phyloP scores from a whole-genome alignment of 2,888 invertebrate genomes.

The Zootermopsis nevadensis region DNA sequence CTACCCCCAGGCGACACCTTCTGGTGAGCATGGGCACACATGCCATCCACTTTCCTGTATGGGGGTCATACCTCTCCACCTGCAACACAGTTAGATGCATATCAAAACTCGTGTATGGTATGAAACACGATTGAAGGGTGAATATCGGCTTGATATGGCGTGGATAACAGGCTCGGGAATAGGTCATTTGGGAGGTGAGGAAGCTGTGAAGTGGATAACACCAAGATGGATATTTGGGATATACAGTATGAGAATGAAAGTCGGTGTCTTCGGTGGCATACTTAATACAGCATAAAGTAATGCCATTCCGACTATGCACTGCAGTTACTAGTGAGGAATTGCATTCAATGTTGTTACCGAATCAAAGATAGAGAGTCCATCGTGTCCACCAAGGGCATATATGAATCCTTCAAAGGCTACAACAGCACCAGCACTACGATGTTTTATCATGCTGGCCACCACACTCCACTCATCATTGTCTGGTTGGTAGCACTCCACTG shows the following conservation, averaged over 20 bases:
- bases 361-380: constrained; percentile 88
- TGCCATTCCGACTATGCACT: no score
- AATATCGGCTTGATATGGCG: no score
- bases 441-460: constrained; percentile 78
- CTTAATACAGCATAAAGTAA: no score
- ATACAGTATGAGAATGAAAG: no score
- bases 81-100: constrained; percentile 55
- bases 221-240: no score
- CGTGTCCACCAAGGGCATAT: constrained; percentile 88
- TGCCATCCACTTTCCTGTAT: constrained; percentile 77
- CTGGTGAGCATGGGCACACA: constrained; percentile 84
- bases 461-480: constrained; percentile 79
- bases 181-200: no score
- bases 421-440: constrained; percentile 78
- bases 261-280: no score
- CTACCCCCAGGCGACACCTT: constrained; percentile 85
- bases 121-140: no score
- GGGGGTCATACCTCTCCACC: constrained; percentile 83
- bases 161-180: no score
- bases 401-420: constrained; percentile 78
- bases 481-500: constrained; percentile 85
- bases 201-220: no score
- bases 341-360: constrained; percentile 66
- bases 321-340: no score
- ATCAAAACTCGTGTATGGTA: neutral